A percentile compares a stretch with the other conserved stretches of the same genome.
phyloP scores from a whole-genome alignment of 2,888 invertebrate species.

The Dynastes hyllus region DNA sequence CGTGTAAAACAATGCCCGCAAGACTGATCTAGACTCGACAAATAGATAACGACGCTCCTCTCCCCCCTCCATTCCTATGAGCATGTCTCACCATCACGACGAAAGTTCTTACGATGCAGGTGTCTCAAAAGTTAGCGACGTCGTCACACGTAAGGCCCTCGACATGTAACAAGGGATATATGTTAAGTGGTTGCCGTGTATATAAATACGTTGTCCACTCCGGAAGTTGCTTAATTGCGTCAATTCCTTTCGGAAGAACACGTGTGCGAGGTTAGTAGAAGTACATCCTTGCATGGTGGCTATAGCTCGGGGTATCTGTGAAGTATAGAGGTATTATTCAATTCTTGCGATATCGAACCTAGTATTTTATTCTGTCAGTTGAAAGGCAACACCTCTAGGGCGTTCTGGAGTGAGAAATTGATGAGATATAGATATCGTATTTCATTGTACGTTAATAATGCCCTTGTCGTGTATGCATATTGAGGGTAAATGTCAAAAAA shows the following conservation, averaged over 20 bases:
- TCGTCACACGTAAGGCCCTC: constrained; percentile 11
- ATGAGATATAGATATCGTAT: constrained; percentile 33
- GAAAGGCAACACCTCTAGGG: constrained; percentile 1
- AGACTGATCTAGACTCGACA: constrained; percentile 5
- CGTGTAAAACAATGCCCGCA: neutral
- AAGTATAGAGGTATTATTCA: neutral
- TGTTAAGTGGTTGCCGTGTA: constrained; percentile 5
- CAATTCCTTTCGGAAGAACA: constrained; percentile 65
- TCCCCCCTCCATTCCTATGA: neutral
- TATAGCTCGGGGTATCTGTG: too few relatives aligned
- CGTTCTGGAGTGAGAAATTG: constrained; percentile 27
- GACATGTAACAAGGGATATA: constrained; percentile 25
- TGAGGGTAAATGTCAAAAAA: too few relatives aligned
- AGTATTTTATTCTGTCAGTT: constrained; percentile 1
- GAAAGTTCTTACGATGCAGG: constrained; percentile 9
- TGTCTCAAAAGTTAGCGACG: constrained; percentile 27
- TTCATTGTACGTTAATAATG: constrained; percentile 27
- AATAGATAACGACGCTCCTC: neutral
- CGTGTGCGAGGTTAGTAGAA: constrained; percentile 55
- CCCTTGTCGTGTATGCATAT: neutral
- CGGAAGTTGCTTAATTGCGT: constrained; percentile 69
- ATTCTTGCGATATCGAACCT: neutral
- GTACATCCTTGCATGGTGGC: too few relatives aligned
- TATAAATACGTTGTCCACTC: constrained; percentile 61
- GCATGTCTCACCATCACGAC: constrained; percentile 4